These are phyloP conservation scores for Schizopygopsis pylzovi DNA, from an alignment of 2,797 vertebrate species.

Conservation along the genomic window DNA sequence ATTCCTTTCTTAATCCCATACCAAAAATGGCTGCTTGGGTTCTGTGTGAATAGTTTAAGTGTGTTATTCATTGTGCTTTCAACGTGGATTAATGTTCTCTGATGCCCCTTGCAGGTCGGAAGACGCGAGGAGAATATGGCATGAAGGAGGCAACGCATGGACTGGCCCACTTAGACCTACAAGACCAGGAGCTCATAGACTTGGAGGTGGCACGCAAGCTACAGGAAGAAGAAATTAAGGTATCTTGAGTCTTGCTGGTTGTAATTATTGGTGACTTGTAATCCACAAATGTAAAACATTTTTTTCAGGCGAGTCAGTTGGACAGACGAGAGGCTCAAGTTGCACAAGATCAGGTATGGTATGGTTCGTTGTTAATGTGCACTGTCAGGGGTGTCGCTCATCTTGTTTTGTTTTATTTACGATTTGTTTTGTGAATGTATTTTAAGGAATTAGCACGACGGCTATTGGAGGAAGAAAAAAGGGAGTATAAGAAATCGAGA, in stretches of 20 bases:
- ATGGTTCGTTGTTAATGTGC: background rate
- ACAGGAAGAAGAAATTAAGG: slow-evolving; percentile 93
- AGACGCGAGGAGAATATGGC: slow-evolving; percentile 67
- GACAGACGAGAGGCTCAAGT: slow-evolving; percentile 90
- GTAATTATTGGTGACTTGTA: background rate
- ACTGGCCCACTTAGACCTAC: slow-evolving; percentile 71
- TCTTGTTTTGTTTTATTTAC: background rate
- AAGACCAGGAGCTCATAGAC: slow-evolving; percentile 86
- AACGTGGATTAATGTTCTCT: background rate
- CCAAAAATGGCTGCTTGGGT: background rate
- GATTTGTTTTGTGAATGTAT: background rate
- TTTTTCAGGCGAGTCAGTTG: slow-evolving; percentile 81
- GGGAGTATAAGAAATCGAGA: slow-evolving; percentile 85
- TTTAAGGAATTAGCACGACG: slow-evolving; percentile 91
- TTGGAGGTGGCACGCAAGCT: slow-evolving; percentile 91
- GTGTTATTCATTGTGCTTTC: background rate
- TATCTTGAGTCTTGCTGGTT: slow-evolving; percentile 54
- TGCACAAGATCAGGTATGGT: slow-evolving; percentile 92
- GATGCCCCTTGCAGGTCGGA: slow-evolving; percentile 74
- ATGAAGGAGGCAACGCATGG: slow-evolving; percentile 77
- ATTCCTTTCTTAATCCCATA: background rate
- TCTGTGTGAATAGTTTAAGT: background rate
- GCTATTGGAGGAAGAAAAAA: slow-evolving; percentile 94
- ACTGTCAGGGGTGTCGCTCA: background rate
- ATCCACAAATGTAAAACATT: background rate